Conservation (phyloP, 1,140 invertebrate species). For the Drosophila melanica region DNA sequence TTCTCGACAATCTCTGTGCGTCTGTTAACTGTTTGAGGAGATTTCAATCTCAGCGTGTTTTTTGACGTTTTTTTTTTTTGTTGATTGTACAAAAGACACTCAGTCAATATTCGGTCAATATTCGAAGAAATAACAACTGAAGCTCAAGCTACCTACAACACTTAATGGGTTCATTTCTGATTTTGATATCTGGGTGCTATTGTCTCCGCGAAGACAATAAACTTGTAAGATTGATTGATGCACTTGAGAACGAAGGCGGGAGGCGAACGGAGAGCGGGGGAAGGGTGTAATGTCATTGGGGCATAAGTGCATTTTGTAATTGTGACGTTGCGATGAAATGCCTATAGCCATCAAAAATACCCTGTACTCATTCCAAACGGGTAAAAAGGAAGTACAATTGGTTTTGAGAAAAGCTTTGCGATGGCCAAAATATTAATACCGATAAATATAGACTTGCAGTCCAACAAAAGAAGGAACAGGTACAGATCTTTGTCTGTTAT, state of each 20-base stretch:
- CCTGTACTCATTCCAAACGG: too few relatives aligned
- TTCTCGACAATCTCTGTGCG: conserved; percentile 5
- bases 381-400: too few relatives aligned
- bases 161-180: conserved; percentile 43
- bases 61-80: conserved; percentile 2
- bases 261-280: too few relatives aligned
- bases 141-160: conserved; percentile 37
- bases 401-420: too few relatives aligned
- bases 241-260: conserved; percentile 41
- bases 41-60: background rate
- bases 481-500: too few relatives aligned
- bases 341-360: conserved; percentile 32
- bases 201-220: conserved; percentile 42
- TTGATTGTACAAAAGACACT: conserved; percentile 22
- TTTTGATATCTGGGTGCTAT: conserved; percentile 21
- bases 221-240: conserved; percentile 54
- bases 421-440: too few relatives aligned
- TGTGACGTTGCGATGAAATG: conserved; percentile 52
- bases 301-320: conserved; percentile 56
- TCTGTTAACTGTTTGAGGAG: too few relatives aligned
- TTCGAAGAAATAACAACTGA: background rate
- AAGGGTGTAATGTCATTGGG: conserved; percentile 43
- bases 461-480: too few relatives aligned
- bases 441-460: too few relatives aligned
- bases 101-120: conserved; percentile 22